A percentile compares a stretch with the other conserved stretches of the same genome.
Conservation (phyloP, 2,113 vertebrate genomes). For the Marcusenius ussheri region DNA sequence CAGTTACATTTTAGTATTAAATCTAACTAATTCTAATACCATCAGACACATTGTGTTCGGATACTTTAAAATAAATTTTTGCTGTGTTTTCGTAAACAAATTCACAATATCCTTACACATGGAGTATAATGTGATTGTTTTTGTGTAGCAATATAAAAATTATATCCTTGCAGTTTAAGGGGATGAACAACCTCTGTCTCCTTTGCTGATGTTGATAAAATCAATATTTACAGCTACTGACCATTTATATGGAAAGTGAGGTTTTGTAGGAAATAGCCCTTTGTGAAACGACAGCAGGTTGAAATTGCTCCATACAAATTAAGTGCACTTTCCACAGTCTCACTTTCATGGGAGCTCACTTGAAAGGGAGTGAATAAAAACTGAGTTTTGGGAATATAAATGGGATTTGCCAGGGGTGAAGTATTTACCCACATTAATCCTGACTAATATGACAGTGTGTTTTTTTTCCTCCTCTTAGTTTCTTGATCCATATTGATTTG, state of each 20-base stretch:
- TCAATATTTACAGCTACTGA: neutral
- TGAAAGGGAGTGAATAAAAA: constrained; percentile 32
- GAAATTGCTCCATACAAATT: constrained; percentile 16
- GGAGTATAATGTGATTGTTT: constrained; percentile 5
- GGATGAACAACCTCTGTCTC: neutral
- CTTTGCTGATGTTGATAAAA: neutral
- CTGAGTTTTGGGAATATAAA: constrained; percentile 1
- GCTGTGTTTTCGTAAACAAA: constrained; percentile 7
- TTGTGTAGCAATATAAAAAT: constrained; percentile 16
- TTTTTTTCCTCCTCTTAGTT: constrained; percentile 10
- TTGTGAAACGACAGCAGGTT: neutral
- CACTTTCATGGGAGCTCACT: constrained; percentile 61
- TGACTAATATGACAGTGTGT: constrained; percentile 26
- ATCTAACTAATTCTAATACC: constrained; percentile 7
- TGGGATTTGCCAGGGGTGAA: constrained; percentile 12
- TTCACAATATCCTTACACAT: constrained; percentile 13
- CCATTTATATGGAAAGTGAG: neutral
- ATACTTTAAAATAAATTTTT: neutral
- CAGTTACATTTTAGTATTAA: constrained; percentile 4
- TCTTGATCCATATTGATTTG: constrained; percentile 24
- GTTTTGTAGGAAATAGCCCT: neutral
- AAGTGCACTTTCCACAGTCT: constrained; percentile 73
- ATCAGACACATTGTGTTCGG: neutral
- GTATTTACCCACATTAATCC: constrained; percentile 23
- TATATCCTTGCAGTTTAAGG: neutral